Evolutionary conservation across 2,888 invertebrate genomes (phyloP).

Genomic region (Venustoraphidia nigricollis): DNA sequence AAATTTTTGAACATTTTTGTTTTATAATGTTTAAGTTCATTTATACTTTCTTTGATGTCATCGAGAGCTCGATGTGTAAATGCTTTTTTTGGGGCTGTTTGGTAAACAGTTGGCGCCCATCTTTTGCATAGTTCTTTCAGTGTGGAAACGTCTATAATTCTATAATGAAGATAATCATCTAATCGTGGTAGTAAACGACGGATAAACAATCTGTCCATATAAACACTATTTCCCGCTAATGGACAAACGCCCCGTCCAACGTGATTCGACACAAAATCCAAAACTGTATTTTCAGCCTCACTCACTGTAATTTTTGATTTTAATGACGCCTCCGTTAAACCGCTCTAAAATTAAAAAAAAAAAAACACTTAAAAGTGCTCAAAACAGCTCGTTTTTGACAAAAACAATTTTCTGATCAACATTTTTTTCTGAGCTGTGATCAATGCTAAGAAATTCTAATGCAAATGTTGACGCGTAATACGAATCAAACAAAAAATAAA

Average conservation of each 20-base stretch:
- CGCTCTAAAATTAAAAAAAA: constrained; percentile 43
- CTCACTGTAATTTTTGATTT: constrained; percentile 47
- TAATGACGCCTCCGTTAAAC: constrained; percentile 56
- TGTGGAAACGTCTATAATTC: constrained; percentile 83
- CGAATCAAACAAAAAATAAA: too few species aligned
- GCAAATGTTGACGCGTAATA: too few species aligned
- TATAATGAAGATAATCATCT: constrained; percentile 69
- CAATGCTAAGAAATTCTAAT: too few species aligned
- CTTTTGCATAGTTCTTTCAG: constrained; percentile 69
- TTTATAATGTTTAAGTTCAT: constrained; percentile 69
- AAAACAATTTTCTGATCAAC: too few species aligned
- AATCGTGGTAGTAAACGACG: constrained; percentile 68
- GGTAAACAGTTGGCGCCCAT: constrained; percentile 55
- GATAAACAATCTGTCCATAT: constrained; percentile 74
- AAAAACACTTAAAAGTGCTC: background rate
- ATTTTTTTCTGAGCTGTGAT: too few species aligned
- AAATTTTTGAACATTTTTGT: constrained; percentile 18
- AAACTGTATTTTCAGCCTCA: constrained; percentile 53
- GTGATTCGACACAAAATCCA: constrained; percentile 54
- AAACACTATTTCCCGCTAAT: constrained; percentile 76
- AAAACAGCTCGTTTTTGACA: too few species aligned
- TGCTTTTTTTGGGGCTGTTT: constrained; percentile 42
- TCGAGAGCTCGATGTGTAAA: constrained; percentile 58
- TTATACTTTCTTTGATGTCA: constrained; percentile 76
- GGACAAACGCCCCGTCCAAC: constrained; percentile 44